Conservation (phyloP, 2,797 vertebrate species). For the Nasua narica region DNA sequence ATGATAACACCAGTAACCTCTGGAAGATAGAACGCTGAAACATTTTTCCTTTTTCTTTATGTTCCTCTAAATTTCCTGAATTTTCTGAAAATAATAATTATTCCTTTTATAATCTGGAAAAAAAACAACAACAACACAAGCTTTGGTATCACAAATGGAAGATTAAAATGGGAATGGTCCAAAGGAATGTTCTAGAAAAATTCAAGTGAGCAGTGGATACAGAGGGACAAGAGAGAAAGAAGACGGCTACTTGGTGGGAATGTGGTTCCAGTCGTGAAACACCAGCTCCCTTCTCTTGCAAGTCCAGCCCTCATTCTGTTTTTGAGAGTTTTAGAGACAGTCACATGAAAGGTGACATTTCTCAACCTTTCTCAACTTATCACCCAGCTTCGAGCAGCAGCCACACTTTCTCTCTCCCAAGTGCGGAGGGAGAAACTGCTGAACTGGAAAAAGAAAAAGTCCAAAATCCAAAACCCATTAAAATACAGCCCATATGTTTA, state of each 20-base stretch:
- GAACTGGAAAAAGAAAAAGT: neutral
- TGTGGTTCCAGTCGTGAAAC: neutral
- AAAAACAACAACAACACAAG: neutral
- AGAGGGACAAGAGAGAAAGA: neutral
- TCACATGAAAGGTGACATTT: neutral
- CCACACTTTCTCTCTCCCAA: neutral
- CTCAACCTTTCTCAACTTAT: neutral
- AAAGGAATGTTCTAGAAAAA: neutral
- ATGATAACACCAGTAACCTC: neutral
- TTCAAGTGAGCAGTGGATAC: neutral
- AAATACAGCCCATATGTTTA: neutral
- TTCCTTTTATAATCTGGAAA: neutral
- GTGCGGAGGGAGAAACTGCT: neutral
- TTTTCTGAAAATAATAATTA: neutral
- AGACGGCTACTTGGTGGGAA: neutral
- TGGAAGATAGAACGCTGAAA: neutral
- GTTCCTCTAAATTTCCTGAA: neutral
- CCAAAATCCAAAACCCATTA: neutral
- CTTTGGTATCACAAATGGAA: neutral
- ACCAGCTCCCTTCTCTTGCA: neutral
- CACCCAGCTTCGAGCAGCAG: neutral
- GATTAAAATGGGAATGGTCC: neutral
- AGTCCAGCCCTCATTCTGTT: neutral
- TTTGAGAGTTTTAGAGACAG: neutral
- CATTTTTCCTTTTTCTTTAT: neutral